These are phyloP conservation scores for Mellilla xanthometata DNA, from an alignment of 2,888 invertebrate genomes.

Conservation along the genomic window DNA sequence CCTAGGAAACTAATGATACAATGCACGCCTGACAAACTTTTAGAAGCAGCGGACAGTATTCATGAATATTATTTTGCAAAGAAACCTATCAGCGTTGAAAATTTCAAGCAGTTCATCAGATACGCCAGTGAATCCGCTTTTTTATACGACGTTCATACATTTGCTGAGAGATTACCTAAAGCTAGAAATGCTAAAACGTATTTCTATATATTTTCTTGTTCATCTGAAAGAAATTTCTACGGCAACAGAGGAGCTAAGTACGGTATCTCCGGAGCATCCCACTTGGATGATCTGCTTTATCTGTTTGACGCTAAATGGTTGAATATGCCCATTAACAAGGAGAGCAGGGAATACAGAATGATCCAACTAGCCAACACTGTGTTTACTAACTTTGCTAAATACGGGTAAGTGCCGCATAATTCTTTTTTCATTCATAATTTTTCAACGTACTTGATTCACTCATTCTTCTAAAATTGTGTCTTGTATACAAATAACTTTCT, in stretches of 20 bases:
- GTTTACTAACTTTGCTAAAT: constrained; percentile 62
- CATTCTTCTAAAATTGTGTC: too few species aligned
- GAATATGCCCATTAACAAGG: constrained; percentile 42
- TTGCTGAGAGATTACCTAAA: constrained; percentile 23
- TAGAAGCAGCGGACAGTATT: constrained; percentile 45
- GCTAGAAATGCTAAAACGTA: constrained; percentile 20
- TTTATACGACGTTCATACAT: constrained; percentile 34
- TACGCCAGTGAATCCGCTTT: constrained; percentile 38
- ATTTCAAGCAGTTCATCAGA: constrained; percentile 39
- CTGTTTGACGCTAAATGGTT: constrained; percentile 46
- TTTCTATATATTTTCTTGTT: constrained; percentile 47
- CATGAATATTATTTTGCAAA: constrained; percentile 46
- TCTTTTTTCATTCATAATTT: too few species aligned
- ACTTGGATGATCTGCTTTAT: constrained; percentile 58
- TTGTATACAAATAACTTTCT: too few species aligned
- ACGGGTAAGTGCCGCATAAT: constrained; percentile 45
- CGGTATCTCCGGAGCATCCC: constrained; percentile 47
- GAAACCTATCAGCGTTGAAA: constrained; percentile 31
- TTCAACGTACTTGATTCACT: too few species aligned
- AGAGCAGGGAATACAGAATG: constrained; percentile 44
- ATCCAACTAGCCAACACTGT: constrained; percentile 47
- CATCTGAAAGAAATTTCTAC: constrained; percentile 49
- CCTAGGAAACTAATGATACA: constrained; percentile 45
- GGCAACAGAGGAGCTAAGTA: constrained; percentile 40
- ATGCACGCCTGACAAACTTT: constrained; percentile 31